Conservation (phyloP, 2,797 vertebrate genomes). For the Muscicapa striata region DNA sequence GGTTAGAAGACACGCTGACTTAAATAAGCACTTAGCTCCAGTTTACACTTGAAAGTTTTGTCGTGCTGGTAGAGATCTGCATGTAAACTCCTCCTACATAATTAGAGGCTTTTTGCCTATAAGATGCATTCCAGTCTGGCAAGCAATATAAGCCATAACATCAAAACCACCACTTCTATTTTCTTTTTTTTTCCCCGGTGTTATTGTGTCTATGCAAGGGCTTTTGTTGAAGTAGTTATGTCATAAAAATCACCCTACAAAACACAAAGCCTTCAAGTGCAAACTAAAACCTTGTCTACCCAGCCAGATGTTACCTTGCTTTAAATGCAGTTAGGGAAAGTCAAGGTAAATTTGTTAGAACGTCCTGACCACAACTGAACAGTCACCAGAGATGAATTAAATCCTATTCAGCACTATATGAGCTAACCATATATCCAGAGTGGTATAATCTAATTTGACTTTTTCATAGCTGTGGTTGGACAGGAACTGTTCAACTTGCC, state of each 20-base stretch:
- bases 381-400: neutral
- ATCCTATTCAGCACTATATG: neutral
- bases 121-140: constrained; percentile 15
- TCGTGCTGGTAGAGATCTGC: neutral
- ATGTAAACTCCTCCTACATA: constrained; percentile 29
- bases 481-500: neutral
- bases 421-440: neutral
- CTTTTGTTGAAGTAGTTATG: constrained; percentile 31
- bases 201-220: neutral
- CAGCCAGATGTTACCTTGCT: neutral
- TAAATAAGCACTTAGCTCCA: constrained; percentile 10
- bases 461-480: neutral
- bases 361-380: neutral
- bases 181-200: neutral
- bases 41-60: constrained; percentile 9
- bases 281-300: neutral
- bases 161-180: neutral
- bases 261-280: neutral
- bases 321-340: neutral
- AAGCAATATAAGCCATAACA: neutral
- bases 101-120: constrained; percentile 9
- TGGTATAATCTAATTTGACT: neutral
- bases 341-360: neutral
- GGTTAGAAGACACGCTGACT: neutral
- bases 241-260: neutral